Evolutionary conservation across 2,888 invertebrate species (phyloP).

Genomic region (Agonopterix heracliana): DNA sequence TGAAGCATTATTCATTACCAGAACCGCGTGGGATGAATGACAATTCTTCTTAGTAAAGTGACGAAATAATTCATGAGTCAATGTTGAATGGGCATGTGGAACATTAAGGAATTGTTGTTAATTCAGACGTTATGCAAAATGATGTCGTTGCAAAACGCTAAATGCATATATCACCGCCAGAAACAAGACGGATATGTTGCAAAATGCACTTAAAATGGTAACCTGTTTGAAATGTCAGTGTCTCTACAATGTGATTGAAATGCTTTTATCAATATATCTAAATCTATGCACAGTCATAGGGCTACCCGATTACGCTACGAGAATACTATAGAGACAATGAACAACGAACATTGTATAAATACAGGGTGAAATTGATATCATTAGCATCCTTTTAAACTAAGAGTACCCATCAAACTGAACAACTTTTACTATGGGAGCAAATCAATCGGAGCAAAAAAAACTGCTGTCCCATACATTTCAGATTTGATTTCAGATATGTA

Average conservation of each 20-base stretch:
- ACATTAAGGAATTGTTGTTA: conserved; percentile 14
- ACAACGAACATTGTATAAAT: background rate
- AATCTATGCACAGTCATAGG: conserved; percentile 33
- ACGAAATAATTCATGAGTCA: conserved; percentile 51
- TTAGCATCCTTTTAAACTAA: too few relatives aligned
- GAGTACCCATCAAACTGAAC: too few relatives aligned
- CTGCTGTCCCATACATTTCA: too few relatives aligned
- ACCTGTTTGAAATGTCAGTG: conserved; percentile 48
- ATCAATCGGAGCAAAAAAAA: too few relatives aligned
- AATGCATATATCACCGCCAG: conserved; percentile 22
- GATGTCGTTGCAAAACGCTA: conserved; percentile 24
- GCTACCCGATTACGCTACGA: conserved; percentile 25
- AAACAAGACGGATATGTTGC: conserved; percentile 29
- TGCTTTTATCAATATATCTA: conserved; percentile 35
- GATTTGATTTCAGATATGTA: too few relatives aligned
- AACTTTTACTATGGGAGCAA: too few relatives aligned
- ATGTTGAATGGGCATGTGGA: conserved; percentile 37
- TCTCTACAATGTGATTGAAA: conserved; percentile 37
- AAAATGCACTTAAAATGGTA: conserved; percentile 39
- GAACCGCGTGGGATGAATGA: conserved; percentile 41
- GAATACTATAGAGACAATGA: conserved; percentile 27
- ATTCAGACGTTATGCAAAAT: conserved; percentile 17
- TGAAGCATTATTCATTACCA: conserved; percentile 37
- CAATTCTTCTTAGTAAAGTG: conserved; percentile 45
- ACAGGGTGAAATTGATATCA: too few relatives aligned